Evolutionary conservation across 1,140 invertebrate genomes (phyloP), one percentile per base, ranked within the genome.

Genomic region (Berghia stephanieae): DNA sequence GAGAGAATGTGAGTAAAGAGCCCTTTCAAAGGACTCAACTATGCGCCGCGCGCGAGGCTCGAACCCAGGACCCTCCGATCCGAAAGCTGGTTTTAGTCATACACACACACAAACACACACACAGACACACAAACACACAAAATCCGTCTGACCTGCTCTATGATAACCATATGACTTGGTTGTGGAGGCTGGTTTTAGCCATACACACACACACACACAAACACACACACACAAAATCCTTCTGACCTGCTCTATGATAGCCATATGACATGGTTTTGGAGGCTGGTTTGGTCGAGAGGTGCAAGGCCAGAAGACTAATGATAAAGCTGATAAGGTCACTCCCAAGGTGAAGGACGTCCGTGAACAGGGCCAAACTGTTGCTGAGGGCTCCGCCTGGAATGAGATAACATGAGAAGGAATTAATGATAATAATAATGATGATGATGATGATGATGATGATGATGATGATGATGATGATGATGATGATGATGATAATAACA

Each of bases 261-360:
- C 95, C 94, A 89, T 94, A 95, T 46, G 94, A 93, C 92, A 95
- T 94, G 79, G 87, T 92, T 86, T 94, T 93, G 0, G 96, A 96
- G 8, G 96, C 93, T 34, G 96, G 96, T 87, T 96, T 92, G 79
- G 92, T 93, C 2, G 96, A 94, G 42, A 99, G 92, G 93, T 95
- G 98, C 80, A 99, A 91, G 13, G 97, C 95, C 90, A 98, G 96
- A 46, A 99, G 89, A 21, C 96, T 98, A 89, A 99, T 98, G 93
- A 98, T 94, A 90, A 98, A 98, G 83, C 95, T 96, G 44, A 96
- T 96, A 86, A 99, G 95, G 90, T 99, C 97, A 80, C 96, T 98
- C 57, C 98, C 92, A 57, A 99, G 91, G 91, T 99, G 97, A 44
- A 96, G 96, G n/a, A 97, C 97, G 90, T 99, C 97, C 36, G 97